Evolutionary conservation across 2,888 invertebrate genomes (phyloP), one percentile per base, ranked within the genome.

Genomic region (Drosophila borealis): DNA sequence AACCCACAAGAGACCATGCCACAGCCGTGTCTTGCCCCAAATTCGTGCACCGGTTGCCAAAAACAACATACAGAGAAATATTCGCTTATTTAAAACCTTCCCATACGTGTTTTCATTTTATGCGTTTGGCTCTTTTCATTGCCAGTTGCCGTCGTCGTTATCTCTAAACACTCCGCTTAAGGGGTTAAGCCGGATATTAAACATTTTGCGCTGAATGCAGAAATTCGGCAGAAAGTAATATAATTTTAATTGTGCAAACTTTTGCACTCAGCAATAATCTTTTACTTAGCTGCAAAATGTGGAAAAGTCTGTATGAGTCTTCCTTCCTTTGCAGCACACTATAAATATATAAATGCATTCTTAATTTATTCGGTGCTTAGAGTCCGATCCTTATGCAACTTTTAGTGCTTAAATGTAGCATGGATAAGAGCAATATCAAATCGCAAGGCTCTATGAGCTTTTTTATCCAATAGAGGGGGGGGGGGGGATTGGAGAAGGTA

Each of bases 101-200:
- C 25, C 54, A 71, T 21, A 39, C 36, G 9, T 13, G 10, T n/a
- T 42, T 42, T 13, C 29, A 17, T 33, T 39, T 11, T 9, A 19
- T 17, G 13, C 13, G 2, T 46, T 17, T 14, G 4, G 14, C 14
- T 2, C n/a, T n/a, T 41, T 41, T 41, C 44, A 19, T 37, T 29
- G 29, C 29, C 29, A 29, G 29, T 8, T 8, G 29, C 8, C 8
- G 29, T 34, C 34, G 39, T 48, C 34, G 39, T 48, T 36, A 60
- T 41, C 39, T n/a, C 4, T 19, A 41, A 62, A 33, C 3, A 34
- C 33, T 17, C 10, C 10, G 56, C 71, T 54, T 37, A 41, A 39
- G 4, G 41, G 42, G 11, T 21, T 14, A 33, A 42, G 41, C 56
- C 78, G 78, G 67, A 74, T 66, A 73, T 73, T 73, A 73, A 73